Evolutionary conservation across 2,113 vertebrate species (phyloP), one percentile per base, ranked within the genome.

Genomic region (Blennius ocellaris): DNA sequence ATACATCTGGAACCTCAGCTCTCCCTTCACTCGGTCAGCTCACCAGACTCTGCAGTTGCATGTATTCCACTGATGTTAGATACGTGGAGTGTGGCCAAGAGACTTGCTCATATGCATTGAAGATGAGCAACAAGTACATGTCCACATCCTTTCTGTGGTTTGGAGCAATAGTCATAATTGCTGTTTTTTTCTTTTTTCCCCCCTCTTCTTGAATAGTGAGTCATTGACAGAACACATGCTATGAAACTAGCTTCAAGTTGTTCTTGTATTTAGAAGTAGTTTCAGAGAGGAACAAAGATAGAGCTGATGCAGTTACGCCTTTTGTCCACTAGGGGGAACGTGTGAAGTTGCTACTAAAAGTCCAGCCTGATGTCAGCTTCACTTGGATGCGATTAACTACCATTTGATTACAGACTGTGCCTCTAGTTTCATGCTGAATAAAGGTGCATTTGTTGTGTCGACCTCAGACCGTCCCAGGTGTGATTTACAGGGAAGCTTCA

Each of bases 311-410:
- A 79, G 57, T 85, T 87, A 16, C 44, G 1, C 5, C 47, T 12
- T 21, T 9, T 60, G 16, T 76, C 90, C 89, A 90, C 86, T 21
- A 55, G 89, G 72, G 82, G 88, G 90, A 81, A 70, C 73, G 55
- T 73, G 72, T 76, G 76, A 81, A 63, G 77, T 65, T 49, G 6
- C 58, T 54, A 0, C 8, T 14, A 30, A 30, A 30, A 63, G 65
- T 56, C 30, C n/a, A 14, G 11, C 36, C 50, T 67, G 53, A 53
- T 51, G 53, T 64, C 43, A 41, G 7, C 5, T 51, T 68, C 48
- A 81, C 39, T 81, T 60, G 47, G 49, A 21, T 72, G 54, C 55
- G 41, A 45, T 21, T 5, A 11, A 41, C 10, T 3, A 0, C 40
- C 16, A 41, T 57, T 58, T 76, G 44, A 14, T 60, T 36, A 3